Conservation (phyloP, 2,888 invertebrate species). For the Phyto melanocephala region DNA sequence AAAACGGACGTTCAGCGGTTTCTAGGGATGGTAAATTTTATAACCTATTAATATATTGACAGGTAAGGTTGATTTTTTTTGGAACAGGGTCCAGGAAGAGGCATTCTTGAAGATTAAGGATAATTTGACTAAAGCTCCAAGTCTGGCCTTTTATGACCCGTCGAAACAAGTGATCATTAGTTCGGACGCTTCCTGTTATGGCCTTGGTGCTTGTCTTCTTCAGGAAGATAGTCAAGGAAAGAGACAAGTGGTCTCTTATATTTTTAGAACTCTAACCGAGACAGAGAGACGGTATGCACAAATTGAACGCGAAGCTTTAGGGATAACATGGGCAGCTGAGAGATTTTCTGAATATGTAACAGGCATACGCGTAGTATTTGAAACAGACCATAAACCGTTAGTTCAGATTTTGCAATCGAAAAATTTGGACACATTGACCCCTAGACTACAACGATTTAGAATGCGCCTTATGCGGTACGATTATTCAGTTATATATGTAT, state of each 20-base stretch:
- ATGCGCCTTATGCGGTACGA: conserved; percentile 33
- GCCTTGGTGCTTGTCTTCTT: conserved; percentile 24
- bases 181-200: conserved; percentile 42
- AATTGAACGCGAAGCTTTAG: conserved; percentile 26
- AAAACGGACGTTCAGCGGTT: too few relatives aligned
- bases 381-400: too few relatives aligned
- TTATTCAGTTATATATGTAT: conserved; percentile 13
- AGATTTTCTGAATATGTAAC: conserved; percentile 30
- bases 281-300: too few relatives aligned
- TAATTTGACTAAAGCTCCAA: conserved; percentile 4
- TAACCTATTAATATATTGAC: conserved; percentile 36
- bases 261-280: conserved; percentile 12
- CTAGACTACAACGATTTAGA: too few relatives aligned
- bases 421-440: too few relatives aligned
- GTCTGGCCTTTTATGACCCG: conserved; percentile 24
- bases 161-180: conserved; percentile 25
- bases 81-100: conserved; percentile 24
- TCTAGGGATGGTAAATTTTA: conserved; percentile 34
- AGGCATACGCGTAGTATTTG: conserved; percentile 15
- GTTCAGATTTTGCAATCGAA: conserved; percentile 32
- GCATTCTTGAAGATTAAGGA: too few relatives aligned
- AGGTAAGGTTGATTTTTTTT: conserved; percentile 27
- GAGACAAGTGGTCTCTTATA: conserved; percentile 27
- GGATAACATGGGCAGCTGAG: conserved; percentile 26
- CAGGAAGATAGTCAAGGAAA: not conserved